These are phyloP conservation scores for Gadopsis bispinosus DNA, from an alignment of 2,797 vertebrate species.

Conservation along the genomic window DNA sequence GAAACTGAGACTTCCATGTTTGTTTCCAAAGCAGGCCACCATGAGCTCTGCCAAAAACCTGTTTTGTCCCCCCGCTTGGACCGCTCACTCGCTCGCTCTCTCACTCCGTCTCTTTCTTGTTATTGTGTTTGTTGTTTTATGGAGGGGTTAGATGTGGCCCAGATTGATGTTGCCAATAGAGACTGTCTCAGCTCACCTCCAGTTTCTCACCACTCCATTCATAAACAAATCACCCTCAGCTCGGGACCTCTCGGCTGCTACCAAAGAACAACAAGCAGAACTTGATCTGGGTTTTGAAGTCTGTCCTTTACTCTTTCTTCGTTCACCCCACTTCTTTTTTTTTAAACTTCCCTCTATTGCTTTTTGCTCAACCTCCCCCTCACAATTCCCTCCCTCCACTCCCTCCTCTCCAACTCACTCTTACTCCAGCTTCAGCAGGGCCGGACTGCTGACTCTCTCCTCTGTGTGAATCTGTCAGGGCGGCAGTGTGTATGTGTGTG, in stretches of 20 bases:
- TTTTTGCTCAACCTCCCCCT: slow-evolving; percentile 52
- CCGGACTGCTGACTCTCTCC: slow-evolving; percentile 65
- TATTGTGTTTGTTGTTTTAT: slow-evolving; percentile 80
- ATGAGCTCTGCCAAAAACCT: slow-evolving; percentile 69
- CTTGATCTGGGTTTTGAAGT: slow-evolving; percentile 59
- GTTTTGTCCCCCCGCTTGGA: slow-evolving; percentile 43
- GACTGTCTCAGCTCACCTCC: slow-evolving; percentile 79
- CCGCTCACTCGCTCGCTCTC: slow-evolving; percentile 59
- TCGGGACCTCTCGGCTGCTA: slow-evolving; percentile 61
- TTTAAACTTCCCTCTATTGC: slow-evolving; percentile 60
- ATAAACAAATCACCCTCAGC: slow-evolving; percentile 77
- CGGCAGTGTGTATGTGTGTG: slow-evolving; percentile 49
- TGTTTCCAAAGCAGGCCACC: slow-evolving; percentile 77
- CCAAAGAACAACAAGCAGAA: slow-evolving; percentile 74
- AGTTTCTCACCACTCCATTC: slow-evolving; percentile 69
- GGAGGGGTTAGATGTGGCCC: slow-evolving; percentile 73
- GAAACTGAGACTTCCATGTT: slow-evolving; percentile 74
- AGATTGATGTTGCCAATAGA: slow-evolving; percentile 80
- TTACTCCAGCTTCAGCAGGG: slow-evolving; percentile 59
- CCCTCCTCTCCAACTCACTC: slow-evolving; percentile 33
- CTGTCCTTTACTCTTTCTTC: slow-evolving; percentile 34
- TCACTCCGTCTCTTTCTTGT: slow-evolving; percentile 66
- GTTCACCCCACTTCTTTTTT: slow-evolving; percentile 15
- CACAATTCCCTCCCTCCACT: slow-evolving; percentile 49
- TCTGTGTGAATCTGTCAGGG: slow-evolving; percentile 71